A percentile compares a stretch with the other conserved stretches of the same genome.
These are phyloP conservation scores for Prunella fulvescens DNA, from an alignment of 2,113 vertebrate genomes.

Conservation along the genomic window DNA sequence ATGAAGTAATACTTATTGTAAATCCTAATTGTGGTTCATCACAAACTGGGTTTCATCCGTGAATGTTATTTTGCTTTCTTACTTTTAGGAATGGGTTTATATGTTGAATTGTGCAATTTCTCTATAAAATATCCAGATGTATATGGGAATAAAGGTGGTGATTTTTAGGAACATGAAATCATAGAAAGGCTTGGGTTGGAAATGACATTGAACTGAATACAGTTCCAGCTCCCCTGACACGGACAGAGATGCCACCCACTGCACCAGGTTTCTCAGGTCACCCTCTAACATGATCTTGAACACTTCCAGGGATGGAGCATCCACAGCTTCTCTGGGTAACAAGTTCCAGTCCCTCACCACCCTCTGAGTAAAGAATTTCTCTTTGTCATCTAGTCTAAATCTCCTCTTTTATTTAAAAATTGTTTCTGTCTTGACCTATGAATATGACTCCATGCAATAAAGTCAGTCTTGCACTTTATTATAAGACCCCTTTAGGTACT, in stretches of 20 bases:
- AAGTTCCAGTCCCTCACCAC: neutral
- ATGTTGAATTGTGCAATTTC: neutral
- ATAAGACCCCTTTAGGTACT: neutral
- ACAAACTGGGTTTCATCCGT: neutral
- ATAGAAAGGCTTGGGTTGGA: neutral
- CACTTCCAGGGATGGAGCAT: neutral
- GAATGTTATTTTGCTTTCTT: neutral
- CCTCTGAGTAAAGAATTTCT: neutral
- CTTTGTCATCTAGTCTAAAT: neutral
- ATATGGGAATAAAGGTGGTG: slow-evolving; percentile 57
- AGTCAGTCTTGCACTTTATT: neutral
- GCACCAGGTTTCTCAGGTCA: neutral
- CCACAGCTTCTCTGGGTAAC: neutral
- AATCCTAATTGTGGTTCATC: slow-evolving; percentile 6
- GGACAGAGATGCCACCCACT: neutral
- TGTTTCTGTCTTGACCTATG: neutral
- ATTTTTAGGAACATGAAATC: neutral
- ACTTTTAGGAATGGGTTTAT: neutral
- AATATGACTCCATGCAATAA: neutral
- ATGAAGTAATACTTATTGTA: neutral
- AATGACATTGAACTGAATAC: neutral
- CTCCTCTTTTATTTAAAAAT: neutral
- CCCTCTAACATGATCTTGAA: neutral
- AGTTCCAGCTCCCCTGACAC: neutral
- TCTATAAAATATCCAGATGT: slow-evolving; percentile 49